These are phyloP conservation scores for Drosophila ambigua DNA, from an alignment of 1,140 invertebrate species.

Conservation along the genomic window DNA sequence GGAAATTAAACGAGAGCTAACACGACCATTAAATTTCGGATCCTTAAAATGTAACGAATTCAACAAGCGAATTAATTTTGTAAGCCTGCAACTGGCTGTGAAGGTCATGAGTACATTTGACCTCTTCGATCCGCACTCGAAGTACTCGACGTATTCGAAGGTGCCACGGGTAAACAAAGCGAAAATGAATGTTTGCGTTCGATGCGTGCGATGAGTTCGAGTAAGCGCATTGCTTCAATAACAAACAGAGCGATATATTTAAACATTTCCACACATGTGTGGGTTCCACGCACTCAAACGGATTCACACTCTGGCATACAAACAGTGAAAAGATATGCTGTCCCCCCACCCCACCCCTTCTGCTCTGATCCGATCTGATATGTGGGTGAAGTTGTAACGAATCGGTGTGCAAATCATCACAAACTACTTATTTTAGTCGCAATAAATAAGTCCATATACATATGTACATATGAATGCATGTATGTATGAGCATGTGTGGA, in stretches of 20 bases:
- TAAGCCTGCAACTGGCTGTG: conserved; percentile 1
- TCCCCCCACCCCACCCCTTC: not conserved
- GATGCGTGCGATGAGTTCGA: conserved; percentile 13
- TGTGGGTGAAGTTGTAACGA: conserved; percentile 32
- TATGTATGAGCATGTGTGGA: too few species aligned
- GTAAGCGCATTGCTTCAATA: conserved; percentile 54
- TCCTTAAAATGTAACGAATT: too few species aligned
- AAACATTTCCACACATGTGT: conserved; percentile 37
- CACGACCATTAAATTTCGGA: too few species aligned
- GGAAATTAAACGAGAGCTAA: not conserved
- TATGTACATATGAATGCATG: not conserved
- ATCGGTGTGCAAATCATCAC: too few species aligned
- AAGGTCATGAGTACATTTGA: conserved; percentile 44
- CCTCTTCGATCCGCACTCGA: conserved; percentile 9
- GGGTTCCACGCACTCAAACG: not conserved
- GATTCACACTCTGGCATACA: not conserved
- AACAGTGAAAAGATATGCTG: too few species aligned
- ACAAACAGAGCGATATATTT: conserved; percentile 57
- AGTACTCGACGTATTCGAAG: conserved; percentile 41
- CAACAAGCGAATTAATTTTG: not conserved
- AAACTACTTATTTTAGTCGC: too few species aligned
- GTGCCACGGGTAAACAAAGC: conserved; percentile 23
- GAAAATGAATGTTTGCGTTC: conserved; percentile 44
- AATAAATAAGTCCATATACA: too few species aligned
- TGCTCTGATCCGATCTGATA: conserved; percentile 8